Evolutionary conservation across 1,140 invertebrate genomes (phyloP).

Genomic region (Ooceraea biroi): DNA sequence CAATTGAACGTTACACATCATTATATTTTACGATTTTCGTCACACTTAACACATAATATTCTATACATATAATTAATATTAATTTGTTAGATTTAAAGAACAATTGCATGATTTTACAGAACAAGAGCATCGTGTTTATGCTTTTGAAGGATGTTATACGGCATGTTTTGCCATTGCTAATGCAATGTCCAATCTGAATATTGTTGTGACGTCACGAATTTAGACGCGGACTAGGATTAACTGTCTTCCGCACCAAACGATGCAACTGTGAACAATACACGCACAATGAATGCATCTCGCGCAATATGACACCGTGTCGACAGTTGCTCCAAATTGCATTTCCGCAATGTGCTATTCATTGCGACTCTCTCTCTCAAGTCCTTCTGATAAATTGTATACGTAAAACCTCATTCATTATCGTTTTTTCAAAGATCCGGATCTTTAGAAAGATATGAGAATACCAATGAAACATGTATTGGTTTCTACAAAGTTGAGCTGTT

Average conservation of each 20-base stretch:
- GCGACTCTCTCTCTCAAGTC: background rate
- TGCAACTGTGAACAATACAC: slow-evolving; percentile 56
- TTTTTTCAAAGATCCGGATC: background rate
- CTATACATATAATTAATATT: too few species aligned
- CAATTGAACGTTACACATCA: too few species aligned
- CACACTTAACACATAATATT: too few species aligned
- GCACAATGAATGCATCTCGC: slow-evolving; percentile 48
- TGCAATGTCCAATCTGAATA: slow-evolving; percentile 51
- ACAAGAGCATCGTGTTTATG: slow-evolving; percentile 27
- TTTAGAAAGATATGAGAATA: background rate
- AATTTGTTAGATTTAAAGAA: too few species aligned
- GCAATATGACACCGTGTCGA: slow-evolving; percentile 41
- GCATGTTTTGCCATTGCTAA: slow-evolving; percentile 23
- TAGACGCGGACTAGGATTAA: slow-evolving; percentile 59
- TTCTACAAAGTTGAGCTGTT: too few species aligned
- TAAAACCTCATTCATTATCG: background rate
- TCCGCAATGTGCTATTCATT: background rate
- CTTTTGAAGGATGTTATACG: slow-evolving; percentile 7
- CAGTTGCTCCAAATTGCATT: slow-evolving; percentile 4
- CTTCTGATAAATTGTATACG: background rate
- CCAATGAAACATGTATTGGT: background rate
- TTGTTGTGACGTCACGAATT: slow-evolving; percentile 58
- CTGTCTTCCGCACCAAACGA: slow-evolving; percentile 42
- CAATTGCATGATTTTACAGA: slow-evolving; percentile 24
- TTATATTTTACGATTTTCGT: too few species aligned